Base-by-base conservation (phyloP, 2,113 vertebrate genomes). In the Ciconia maguari region DNA sequence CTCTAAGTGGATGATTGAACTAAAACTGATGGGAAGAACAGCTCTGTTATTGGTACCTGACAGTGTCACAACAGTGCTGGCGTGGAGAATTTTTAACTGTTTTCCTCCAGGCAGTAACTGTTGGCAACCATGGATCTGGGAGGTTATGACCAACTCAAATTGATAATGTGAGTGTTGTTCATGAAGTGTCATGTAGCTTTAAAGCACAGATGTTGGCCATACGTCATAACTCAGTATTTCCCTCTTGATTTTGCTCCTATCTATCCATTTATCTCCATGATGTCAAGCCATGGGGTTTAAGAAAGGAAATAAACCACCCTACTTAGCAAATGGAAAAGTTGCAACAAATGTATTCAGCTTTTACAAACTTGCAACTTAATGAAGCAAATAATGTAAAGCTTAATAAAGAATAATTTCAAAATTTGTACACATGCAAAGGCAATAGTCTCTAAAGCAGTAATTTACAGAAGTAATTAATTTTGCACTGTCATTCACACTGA, bases 1-100 rank as follows among this genome's bases (percentile, higher is more conserved):
- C 27, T 41, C 20, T 52, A 0, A 7, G 9, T n/a, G 48, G 82
- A 20, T 58, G 55, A 30, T 21, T 0, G 1, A 58, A 51, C 49
- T 76, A 22, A 42, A 91, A 65, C 32, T 55, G 64, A 26, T 27
- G n/a, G 48, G 24, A 77, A 32, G 64, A 42, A 27, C 24, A 72
- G 11, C 14, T 71, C 19, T 70, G 2, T 30, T 26, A 13, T 4
- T 27, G 42, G 34, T 69, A 46, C n/a, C 20, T 27, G 38, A 25
- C 32, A 34, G 44, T 21, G n/a, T 76, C 69, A 19, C 38, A 41
- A 7, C 57, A 34, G 34, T 21, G 21, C 38, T 49, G 38, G 6
- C 13, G 14, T 52, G 30, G 19, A 48, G 34, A 42, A 29, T 25
- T 82, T 82, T 11, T 20, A 52, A 22, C 83, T 2, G 3, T 30